phyloP scores from a whole-genome alignment of 1,140 invertebrate genomes.

The Copidosoma floridanum region DNA sequence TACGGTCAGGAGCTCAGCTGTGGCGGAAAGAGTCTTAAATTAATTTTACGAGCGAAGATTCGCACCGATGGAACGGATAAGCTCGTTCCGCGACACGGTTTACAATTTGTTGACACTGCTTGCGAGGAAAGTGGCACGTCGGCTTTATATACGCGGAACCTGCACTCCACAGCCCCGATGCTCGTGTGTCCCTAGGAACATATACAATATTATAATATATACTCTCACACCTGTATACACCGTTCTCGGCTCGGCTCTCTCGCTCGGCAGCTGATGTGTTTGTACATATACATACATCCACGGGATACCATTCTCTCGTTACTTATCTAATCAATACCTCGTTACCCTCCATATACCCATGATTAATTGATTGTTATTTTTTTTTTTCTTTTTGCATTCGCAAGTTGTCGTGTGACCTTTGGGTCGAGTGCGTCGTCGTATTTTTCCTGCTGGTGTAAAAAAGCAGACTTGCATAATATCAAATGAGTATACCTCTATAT shows the following conservation, averaged over 20 bases:
- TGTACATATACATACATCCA: not conserved
- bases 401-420: too few relatives aligned
- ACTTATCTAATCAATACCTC: too few relatives aligned
- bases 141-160: slow-evolving; percentile 16
- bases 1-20: not conserved
- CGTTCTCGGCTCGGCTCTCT: not conserved
- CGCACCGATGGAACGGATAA: slow-evolving; percentile 23
- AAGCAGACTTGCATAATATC: too few relatives aligned
- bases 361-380: too few relatives aligned
- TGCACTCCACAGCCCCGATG: too few relatives aligned
- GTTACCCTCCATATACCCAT: too few relatives aligned
- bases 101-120: slow-evolving; percentile 23
- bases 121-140: slow-evolving; percentile 26
- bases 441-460: too few relatives aligned
- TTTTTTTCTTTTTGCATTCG: not conserved
- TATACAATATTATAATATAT: too few relatives aligned
- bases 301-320: not conserved
- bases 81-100: slow-evolving; percentile 17
- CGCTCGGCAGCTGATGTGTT: not conserved
- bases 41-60: slow-evolving; percentile 23
- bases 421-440: too few relatives aligned
- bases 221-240: not conserved
- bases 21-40: slow-evolving; percentile 25
- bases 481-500: too few relatives aligned
- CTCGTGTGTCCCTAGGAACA: too few relatives aligned